These are phyloP conservation scores for Hirtodrosophila cameraria DNA, from an alignment of 2,888 invertebrate species.

Conservation along the genomic window DNA sequence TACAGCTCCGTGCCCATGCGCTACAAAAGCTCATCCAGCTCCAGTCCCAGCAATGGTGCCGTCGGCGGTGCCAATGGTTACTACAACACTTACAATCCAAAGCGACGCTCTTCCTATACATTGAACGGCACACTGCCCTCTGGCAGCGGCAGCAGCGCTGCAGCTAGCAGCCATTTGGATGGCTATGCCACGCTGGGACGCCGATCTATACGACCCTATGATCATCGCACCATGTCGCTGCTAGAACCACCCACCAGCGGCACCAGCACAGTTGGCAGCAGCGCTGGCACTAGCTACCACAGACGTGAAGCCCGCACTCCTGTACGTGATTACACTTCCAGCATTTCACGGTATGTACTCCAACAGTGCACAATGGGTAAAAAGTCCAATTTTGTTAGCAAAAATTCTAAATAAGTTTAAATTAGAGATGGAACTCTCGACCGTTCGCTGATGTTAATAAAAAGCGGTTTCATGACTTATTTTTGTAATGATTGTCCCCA, in stretches of 20 bases:
- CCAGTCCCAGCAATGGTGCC: constrained; percentile 74
- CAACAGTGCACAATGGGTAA: no score
- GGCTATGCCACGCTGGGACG: constrained; percentile 83
- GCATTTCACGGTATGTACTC: constrained; percentile 75
- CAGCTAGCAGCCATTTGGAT: constrained; percentile 71
- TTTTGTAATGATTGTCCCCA: no score
- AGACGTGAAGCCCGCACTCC: constrained; percentile 80
- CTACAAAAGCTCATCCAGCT: constrained; percentile 71
- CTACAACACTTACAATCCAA: constrained; percentile 83
- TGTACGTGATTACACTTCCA: constrained; percentile 75
- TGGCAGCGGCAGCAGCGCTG: constrained; percentile 46
- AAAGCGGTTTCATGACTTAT: no score
- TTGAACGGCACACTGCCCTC: constrained; percentile 73
- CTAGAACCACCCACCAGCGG: constrained; percentile 75
- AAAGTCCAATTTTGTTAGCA: no score
- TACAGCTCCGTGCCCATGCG: constrained; percentile 72
- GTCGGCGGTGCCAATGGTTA: constrained; percentile 61
- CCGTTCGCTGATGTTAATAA: no score
- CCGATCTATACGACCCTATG: constrained; percentile 81
- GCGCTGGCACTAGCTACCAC: constrained; percentile 61
- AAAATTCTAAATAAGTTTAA: no score
- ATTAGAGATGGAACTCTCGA: no score
- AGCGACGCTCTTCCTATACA: constrained; percentile 82
- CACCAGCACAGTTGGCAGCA: constrained; percentile 17
- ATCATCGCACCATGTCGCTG: constrained; percentile 83